Percentiles rank a stretch among this genome's conserved stretches.
Evolutionary conservation across 2,113 vertebrate species (phyloP).

Genomic region (Xenus cinereus): DNA sequence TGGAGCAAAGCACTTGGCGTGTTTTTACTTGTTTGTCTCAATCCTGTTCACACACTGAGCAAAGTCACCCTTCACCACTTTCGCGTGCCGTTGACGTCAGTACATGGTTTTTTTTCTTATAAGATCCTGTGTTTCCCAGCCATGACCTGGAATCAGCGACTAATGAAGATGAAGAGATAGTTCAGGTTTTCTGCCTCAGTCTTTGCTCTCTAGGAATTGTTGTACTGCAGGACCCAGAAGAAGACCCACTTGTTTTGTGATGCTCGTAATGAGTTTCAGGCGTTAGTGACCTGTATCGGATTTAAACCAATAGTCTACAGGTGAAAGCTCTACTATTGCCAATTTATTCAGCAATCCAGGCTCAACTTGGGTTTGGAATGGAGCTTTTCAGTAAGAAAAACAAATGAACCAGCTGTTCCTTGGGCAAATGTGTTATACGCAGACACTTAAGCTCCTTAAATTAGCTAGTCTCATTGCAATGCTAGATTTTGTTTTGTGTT

Average conservation of each 20-base stretch:
- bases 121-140: not conserved
- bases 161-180: not conserved
- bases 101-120: not conserved
- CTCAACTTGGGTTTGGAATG: not conserved
- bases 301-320: not conserved
- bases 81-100: not conserved
- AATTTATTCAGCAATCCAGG: not conserved
- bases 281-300: not conserved
- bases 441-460: conserved; percentile 2
- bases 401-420: conserved; percentile 47
- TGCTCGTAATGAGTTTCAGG: not conserved
- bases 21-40: not conserved
- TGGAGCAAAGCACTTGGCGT: not conserved
- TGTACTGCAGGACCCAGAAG: not conserved
- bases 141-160: not conserved
- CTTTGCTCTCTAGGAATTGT: not conserved
- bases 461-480: not conserved
- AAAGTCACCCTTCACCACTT: not conserved
- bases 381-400: conserved; percentile 23
- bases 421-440: not conserved
- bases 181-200: not conserved
- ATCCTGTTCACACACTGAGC: not conserved
- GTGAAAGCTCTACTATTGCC: not conserved
- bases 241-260: not conserved
- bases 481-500: not conserved